Evolutionary conservation across 2,113 vertebrate species (phyloP).

Genomic region (Rissa tridactyla): DNA sequence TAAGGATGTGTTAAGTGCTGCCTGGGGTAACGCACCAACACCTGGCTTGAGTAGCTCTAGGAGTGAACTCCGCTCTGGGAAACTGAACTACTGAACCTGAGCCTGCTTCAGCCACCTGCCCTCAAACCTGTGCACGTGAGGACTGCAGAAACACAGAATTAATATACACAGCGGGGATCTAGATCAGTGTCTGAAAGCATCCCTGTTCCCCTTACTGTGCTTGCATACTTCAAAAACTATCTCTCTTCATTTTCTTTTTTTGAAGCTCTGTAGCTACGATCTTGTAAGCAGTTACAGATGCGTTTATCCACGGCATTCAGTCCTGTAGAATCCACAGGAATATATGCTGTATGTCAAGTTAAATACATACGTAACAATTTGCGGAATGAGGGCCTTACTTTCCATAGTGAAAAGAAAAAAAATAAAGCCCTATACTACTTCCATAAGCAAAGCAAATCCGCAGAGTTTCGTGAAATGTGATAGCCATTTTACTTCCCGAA

Average conservation of each 20-base stretch:
- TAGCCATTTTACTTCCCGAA: neutral
- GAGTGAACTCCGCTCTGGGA: neutral
- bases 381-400: neutral
- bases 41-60: neutral
- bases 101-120: neutral
- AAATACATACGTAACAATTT: neutral
- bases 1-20: neutral
- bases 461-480: neutral
- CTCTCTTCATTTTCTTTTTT: neutral
- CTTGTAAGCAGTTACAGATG: neutral
- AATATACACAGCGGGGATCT: neutral
- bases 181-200: neutral
- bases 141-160: neutral
- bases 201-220: neutral
- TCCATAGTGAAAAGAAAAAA: neutral
- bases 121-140: neutral
- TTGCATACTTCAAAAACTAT: constrained; percentile 1
- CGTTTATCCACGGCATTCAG: neutral
- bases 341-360: neutral
- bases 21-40: neutral
- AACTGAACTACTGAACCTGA: neutral
- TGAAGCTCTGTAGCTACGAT: neutral
- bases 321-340: neutral
- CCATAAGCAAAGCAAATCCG: neutral
- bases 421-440: neutral